A percentile compares a stretch with the other conserved stretches of the same genome.
Evolutionary conservation across 2,888 invertebrate species (phyloP).

Genomic region (Iselma pallidipennis): DNA sequence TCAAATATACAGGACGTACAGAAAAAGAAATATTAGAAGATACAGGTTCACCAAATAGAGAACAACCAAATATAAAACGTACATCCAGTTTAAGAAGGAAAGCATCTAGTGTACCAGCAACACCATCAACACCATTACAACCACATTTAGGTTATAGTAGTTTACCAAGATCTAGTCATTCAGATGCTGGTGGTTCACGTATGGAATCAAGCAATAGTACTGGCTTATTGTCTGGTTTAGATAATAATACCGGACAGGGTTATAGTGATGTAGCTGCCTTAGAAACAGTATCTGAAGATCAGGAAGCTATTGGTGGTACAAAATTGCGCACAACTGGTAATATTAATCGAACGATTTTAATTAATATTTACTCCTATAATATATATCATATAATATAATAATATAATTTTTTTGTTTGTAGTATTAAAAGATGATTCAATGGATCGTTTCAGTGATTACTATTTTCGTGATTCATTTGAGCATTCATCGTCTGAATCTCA

Average conservation of each 20-base stretch:
- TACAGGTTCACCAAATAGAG: constrained; percentile 67
- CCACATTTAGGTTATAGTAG: constrained; percentile 80
- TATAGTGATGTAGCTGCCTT: constrained; percentile 59
- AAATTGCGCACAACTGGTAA: constrained; percentile 53
- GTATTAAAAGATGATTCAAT: constrained; percentile 55
- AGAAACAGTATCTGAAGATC: constrained; percentile 74
- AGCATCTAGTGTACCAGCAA: constrained; percentile 86
- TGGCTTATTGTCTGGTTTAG: constrained; percentile 51
- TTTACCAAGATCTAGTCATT: constrained; percentile 82
- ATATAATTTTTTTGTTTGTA: constrained; percentile 36
- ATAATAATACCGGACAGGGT: constrained; percentile 47
- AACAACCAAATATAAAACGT: constrained; percentile 59
- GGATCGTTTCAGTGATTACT: constrained; percentile 66
- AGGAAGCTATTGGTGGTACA: constrained; percentile 56
- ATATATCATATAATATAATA: constrained; percentile 1
- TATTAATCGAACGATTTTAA: background rate
- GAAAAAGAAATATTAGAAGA: constrained; percentile 90
- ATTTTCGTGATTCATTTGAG: constrained; percentile 75
- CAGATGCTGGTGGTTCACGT: constrained; percentile 60
- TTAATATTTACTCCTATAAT: constrained; percentile 11
- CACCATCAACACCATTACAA: constrained; percentile 82
- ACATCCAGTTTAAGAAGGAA: constrained; percentile 69
- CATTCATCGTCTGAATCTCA: constrained; percentile 82
- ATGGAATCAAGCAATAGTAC: constrained; percentile 53
- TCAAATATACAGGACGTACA: constrained; percentile 89